Evolutionary conservation across 2,888 invertebrate genomes (phyloP).

Genomic region (Petrolisthes manimaculis): DNA sequence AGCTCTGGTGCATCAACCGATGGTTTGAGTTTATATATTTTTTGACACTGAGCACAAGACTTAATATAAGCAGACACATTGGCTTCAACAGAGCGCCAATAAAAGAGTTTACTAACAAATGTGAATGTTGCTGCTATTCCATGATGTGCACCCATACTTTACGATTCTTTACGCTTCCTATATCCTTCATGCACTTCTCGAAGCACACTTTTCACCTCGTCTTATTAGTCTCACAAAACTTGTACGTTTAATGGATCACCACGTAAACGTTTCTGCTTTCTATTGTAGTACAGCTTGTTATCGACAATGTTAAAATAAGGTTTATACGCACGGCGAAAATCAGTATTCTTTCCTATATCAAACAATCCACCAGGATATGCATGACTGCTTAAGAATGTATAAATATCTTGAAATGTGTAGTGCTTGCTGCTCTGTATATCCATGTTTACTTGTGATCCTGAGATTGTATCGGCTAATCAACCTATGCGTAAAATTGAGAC

Average conservation of each 20-base stretch:
- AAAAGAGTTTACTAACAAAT: constrained; percentile 21
- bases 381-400: no score
- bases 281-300: no score
- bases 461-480: no score
- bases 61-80: constrained; percentile 34
- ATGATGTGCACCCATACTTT: constrained; percentile 38
- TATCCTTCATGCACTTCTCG: constrained; percentile 27
- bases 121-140: constrained; percentile 36
- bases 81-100: constrained; percentile 37
- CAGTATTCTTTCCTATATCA: no score
- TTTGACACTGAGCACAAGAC: constrained; percentile 40
- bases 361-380: no score
- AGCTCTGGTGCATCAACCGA: constrained; percentile 36
- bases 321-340: no score
- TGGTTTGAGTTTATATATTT: not conserved
- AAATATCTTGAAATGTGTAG: no score
- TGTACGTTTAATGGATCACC: not conserved
- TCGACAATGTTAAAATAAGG: no score
- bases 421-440: no score
- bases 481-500: no score
- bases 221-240: constrained; percentile 40
- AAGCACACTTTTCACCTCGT: constrained; percentile 38
- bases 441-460: no score
- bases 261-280: no score
- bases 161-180: constrained; percentile 23